These are phyloP conservation scores for Octodon degus DNA, from an alignment of 2,113 vertebrate species.

Conservation along the genomic window DNA sequence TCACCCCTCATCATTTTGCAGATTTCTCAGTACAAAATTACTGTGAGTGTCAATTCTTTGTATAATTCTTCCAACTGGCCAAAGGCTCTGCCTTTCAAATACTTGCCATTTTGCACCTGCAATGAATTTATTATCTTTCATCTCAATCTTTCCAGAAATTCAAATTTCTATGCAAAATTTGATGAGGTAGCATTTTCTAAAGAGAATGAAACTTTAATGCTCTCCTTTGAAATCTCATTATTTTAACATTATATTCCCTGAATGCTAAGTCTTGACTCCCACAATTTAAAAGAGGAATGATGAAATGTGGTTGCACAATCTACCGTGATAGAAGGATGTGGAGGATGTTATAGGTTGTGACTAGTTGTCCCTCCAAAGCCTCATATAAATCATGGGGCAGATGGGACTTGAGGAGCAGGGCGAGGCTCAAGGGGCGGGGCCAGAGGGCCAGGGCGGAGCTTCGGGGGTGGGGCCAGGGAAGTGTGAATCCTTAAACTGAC, in stretches of 20 bases:
- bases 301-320: not conserved
- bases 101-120: not conserved
- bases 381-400: too few species aligned
- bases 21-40: not conserved
- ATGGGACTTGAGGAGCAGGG: too few species aligned
- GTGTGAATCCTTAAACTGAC: too few species aligned
- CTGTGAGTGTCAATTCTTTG: not conserved
- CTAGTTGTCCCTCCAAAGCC: too few species aligned
- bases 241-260: not conserved
- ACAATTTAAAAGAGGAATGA: not conserved
- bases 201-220: not conserved
- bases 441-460: too few species aligned
- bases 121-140: not conserved
- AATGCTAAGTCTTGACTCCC: not conserved
- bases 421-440: too few species aligned
- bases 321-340: not conserved
- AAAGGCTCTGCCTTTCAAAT: not conserved
- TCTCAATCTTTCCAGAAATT: not conserved
- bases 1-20: not conserved
- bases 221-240: not conserved
- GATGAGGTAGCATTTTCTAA: conserved; percentile 26
- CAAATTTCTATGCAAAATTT: not conserved
- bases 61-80: not conserved
- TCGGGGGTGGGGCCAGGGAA: too few species aligned
- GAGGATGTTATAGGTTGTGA: too few species aligned